Base-by-base conservation (phyloP, 2,888 invertebrate species). In the Troilus luridus region DNA sequence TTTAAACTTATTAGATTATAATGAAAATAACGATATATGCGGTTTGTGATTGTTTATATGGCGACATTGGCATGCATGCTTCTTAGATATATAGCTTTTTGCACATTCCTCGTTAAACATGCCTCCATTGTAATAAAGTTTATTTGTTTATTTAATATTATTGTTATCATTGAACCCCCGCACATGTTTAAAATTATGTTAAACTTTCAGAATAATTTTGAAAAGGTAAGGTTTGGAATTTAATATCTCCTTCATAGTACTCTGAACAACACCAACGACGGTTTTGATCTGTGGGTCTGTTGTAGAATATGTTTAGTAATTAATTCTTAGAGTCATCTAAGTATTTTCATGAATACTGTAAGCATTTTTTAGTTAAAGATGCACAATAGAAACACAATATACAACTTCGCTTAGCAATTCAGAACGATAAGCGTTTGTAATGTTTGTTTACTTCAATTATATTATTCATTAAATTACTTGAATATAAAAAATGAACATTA, bases 211-310 rank as follows among this genome's bases (percentile, higher is more conserved):
- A 85, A 85, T 11, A n/a, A 56, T 58, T 41, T 85, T 85, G 85
- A 85, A 85, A 85, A 85, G 85, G 85, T 85, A 85, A 85, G 85
- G 85, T 85, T 77, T 85, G 56, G n/a, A 85, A 56, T 85, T 85
- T 21, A 85, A n/a, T 58, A n/a, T 8, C 85, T 85, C n/a, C 41
- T 77, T 9, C 41, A 17, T 10, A 12, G 1, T 77, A 11, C 9
- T 81, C 21, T 85, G 8, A 24, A 1, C 0, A 56, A 77, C 24
- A 27, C 12, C 41, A 19, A 41, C 72, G 41, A 19, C 41, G 41
- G 27, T 7, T 14, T 67, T 64, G 10, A 64, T n/a, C 3, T 64
- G 41, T 41, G 5, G 41, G 41, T 41, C 41, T 41, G 41, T 41
- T 41, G 64, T 64, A n/a, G n/a, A 14, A 17, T 0, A 60, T 17